phyloP scores from a whole-genome alignment of 2,888 invertebrate genomes.

The Sepiola atlantica region DNA sequence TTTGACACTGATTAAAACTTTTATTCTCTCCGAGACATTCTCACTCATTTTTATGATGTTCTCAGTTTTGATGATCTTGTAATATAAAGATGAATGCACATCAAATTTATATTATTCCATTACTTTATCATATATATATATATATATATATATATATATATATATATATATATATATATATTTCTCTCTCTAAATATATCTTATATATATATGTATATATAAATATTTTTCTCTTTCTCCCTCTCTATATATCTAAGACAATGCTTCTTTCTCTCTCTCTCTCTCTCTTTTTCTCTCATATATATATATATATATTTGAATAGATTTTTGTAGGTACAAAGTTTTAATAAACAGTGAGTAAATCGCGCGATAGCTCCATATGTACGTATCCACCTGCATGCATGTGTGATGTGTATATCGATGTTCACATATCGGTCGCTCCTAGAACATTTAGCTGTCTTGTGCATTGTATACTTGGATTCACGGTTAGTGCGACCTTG shows the following conservation, averaged over 20 bases:
- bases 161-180: constrained; percentile 15
- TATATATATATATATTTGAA: constrained; percentile 37
- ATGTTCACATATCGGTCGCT: no score
- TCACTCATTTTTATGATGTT: neutral
- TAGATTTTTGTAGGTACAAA: no score
- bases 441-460: no score
- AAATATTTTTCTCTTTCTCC: no score
- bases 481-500: no score
- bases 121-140: neutral
- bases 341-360: no score
- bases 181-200: no score
- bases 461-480: no score
- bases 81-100: neutral
- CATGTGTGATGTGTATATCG: no score
- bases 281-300: neutral
- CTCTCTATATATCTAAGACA: no score
- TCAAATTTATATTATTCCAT: neutral
- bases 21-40: neutral
- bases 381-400: no score
- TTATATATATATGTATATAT: neutral
- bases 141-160: constrained; percentile 32
- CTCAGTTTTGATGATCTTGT: neutral
- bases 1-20: neutral
- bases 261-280: neutral
- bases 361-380: no score